These are phyloP conservation scores for Phthorimaea operculella DNA, from an alignment of 1,140 invertebrate genomes.

Conservation along the genomic window DNA sequence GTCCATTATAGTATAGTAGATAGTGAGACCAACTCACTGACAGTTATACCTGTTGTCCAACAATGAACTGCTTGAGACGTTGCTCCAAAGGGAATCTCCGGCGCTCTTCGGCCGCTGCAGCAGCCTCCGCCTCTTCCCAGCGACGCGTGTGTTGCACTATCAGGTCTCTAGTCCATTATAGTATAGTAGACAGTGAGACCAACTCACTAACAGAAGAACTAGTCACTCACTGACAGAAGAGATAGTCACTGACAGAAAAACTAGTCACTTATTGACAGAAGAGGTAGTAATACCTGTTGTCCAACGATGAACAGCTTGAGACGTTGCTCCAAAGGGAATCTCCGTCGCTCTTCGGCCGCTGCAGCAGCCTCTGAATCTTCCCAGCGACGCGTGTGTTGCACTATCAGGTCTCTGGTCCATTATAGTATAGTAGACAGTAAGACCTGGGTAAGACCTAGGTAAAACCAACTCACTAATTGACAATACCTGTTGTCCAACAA, in stretches of 20 bases:
- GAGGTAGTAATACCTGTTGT: constrained; percentile 79
- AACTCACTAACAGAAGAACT: too few relatives aligned
- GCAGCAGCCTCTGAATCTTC: constrained; percentile 40
- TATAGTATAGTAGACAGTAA: too few relatives aligned
- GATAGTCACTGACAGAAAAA: too few relatives aligned
- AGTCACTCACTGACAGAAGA: too few relatives aligned
- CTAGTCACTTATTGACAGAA: too few relatives aligned
- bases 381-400: constrained; percentile 35
- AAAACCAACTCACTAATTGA: too few relatives aligned
- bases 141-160: constrained; percentile 26
- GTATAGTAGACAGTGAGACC: too few relatives aligned
- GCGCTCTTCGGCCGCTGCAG: constrained; percentile 77
- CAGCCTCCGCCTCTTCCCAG: constrained; percentile 44
- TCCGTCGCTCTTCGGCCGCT: constrained; percentile 80
- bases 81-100: constrained; percentile 90
- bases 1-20: too few relatives aligned
- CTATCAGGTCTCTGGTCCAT: constrained; percentile 36
- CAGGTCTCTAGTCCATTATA: too few relatives aligned
- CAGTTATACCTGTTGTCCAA: constrained; percentile 85
- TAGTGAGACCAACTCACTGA: too few relatives aligned
- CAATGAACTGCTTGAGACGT: constrained; percentile 80
- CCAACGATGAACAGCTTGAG: constrained; percentile 89
- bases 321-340: constrained; percentile 89
- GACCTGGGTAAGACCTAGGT: too few relatives aligned
- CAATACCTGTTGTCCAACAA: constrained; percentile 93